Conservation (phyloP, 2,888 invertebrate genomes). For the Torymus texanus region DNA sequence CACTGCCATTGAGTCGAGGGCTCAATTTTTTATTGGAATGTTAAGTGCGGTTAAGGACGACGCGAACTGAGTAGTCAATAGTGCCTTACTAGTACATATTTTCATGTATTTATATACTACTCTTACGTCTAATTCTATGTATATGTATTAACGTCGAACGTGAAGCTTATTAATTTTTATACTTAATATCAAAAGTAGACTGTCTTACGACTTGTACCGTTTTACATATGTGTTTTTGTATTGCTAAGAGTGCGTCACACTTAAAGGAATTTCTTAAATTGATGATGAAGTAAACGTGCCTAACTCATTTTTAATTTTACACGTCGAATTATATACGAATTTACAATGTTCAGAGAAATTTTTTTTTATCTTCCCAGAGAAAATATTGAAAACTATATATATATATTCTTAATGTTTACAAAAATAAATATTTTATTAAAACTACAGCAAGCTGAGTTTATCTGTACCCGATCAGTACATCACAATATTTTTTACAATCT, state of each 20-base stretch:
- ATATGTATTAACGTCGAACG: not conserved
- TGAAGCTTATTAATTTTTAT: constrained; percentile 7
- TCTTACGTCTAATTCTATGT: no score
- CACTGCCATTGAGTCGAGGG: no score
- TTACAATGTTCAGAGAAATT: no score
- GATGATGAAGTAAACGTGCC: no score
- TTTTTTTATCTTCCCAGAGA: not conserved
- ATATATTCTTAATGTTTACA: constrained; percentile 25
- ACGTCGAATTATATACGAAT: not conserved
- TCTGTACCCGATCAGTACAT: constrained; percentile 6
- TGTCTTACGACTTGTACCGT: not conserved
- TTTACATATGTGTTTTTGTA: no score
- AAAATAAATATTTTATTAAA: constrained; percentile 56
- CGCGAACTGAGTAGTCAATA: no score
- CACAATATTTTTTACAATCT: constrained; percentile 31
- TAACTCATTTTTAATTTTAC: no score
- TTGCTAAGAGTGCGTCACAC: no score
- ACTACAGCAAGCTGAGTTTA: constrained; percentile 12
- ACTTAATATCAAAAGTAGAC: constrained; percentile 12
- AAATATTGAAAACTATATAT: not conserved
- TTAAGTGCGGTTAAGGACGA: no score
- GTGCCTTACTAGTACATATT: constrained; percentile 2
- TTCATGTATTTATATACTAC: constrained; percentile 26
- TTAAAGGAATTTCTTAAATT: no score
- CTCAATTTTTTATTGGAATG: no score